Conservation (phyloP, 2,888 invertebrate species). For the Octodonta nipae region DNA sequence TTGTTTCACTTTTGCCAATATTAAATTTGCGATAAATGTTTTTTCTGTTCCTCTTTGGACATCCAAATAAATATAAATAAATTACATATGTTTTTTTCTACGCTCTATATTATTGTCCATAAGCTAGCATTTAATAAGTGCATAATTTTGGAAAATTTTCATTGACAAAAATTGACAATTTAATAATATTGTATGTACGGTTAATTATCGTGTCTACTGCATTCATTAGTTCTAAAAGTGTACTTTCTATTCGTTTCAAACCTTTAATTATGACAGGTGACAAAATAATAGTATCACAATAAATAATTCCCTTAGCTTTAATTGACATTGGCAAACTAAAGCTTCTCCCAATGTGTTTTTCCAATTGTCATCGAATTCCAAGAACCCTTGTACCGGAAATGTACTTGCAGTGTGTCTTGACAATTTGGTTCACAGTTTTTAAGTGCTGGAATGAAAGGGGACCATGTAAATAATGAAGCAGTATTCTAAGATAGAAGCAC, state of each 20-base stretch:
- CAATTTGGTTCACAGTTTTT: neutral
- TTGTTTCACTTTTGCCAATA: neutral
- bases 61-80: too few species aligned
- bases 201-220: too few species aligned
- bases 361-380: neutral
- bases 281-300: neutral
- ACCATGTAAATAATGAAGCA: neutral
- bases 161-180: too few species aligned
- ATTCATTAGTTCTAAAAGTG: too few species aligned
- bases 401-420: neutral
- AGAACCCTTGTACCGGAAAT: neutral
- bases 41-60: neutral
- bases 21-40: neutral
- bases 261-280: too few species aligned
- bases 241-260: too few species aligned
- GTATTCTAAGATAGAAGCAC: neutral
- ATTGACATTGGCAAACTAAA: neutral
- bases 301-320: neutral
- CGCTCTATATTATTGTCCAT: too few species aligned
- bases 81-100: too few species aligned
- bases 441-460: neutral
- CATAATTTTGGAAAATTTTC: too few species aligned
- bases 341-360: neutral
- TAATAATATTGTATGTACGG: too few species aligned
- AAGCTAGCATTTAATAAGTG: too few species aligned